Evolutionary conservation across 2,797 vertebrate genomes (phyloP), one percentile per base, ranked within the genome.

Genomic region (Peromyscus eremicus): DNA sequence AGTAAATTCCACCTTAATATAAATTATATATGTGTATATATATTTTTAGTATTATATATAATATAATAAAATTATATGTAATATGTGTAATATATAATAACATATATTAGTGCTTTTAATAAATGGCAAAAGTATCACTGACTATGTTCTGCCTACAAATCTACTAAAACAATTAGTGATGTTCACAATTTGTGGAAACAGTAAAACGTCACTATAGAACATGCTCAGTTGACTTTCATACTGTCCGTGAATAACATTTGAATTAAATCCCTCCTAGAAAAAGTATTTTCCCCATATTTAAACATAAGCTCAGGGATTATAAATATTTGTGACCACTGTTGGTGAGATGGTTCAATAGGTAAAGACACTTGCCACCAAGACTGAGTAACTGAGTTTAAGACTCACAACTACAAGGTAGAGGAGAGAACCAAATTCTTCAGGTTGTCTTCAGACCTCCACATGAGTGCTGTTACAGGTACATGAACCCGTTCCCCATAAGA

Each of bases 231-330:
- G 25, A 88, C 34, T 57, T 57, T 85, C 25, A 52, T 12, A 75
- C 27, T 92, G 89, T 40, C 25, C 17, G 73, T 68, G 57, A 43
- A 95, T 92, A 66, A 27, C 25, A 57, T 57, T 91, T 23, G 88
- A 83, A 81, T n/a, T 88, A 90, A 89, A 6, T 68, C 55, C 11
- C 7, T 49, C 79, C 11, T 64, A 43, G 23, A 81, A 19, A 6
- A 6, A 84, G 81, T 60, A 29, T n/a, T 94, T 95, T 68, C 11
- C 37, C 10, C 12, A 81, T 21, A 94, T 68, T 64, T 93, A 93
- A 76, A 40, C 2, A 71, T 84, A 64, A 82, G 3, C 17, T 94
- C 88, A 76, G 49, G 68, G 68, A 84, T 88, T 94, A 34, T 80
- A 94, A 91, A 62, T 27, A 88, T 60, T 40, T 79, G 1, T 70